Evolutionary conservation across 2,888 invertebrate species (phyloP), one percentile per base, ranked within the genome.

Genomic region (Augochlorella aurata): DNA sequence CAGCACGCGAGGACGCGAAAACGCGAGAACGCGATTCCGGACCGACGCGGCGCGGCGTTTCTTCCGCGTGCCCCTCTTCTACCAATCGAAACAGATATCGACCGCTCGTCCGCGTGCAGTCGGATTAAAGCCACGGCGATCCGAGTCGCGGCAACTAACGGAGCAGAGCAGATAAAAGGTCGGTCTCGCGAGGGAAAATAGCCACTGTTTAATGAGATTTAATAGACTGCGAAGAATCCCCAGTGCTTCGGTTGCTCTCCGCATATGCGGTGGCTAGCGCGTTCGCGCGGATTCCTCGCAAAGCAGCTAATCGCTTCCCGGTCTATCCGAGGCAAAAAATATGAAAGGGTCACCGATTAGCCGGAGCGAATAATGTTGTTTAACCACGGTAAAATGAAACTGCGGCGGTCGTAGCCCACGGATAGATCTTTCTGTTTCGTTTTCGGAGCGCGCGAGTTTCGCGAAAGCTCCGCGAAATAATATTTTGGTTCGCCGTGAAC

Each of bases 11-110:
- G n/a, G 71, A 71, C 66, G 66, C 71, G 29, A 76, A 7, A 38
- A 76, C 66, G 79, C 79, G 70, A 79, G n/a, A 76, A 67, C 70
- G 66, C 71, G 29, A 76, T 79, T 76, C 58, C 24, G 45, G 44
- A 16, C 8, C 14, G 21, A 14, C 44, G 10, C 38, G 38, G 38
- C 38, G 7, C 29, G 29, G 29, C 29, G 29, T 67, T 74, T 29
- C 52, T 54, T 50, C 54, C 10, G n/a, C 47, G 47, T 52, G 47
- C 52, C 12, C 24, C 24, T 67, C 61, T 18, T 63, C 47, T 18
- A 45, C 69, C 47, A 50, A 54, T 65, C 67, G 49, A 68, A 63
- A 45, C 54, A 29, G n/a, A 10, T 74, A 73, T 75, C 69, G 65
- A 58, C 65, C 49, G 54, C 21, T 38, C 38, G 2, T 38, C 38